Conservation (phyloP, 1,140 invertebrate genomes). For the Argopecten irradians region DNA sequence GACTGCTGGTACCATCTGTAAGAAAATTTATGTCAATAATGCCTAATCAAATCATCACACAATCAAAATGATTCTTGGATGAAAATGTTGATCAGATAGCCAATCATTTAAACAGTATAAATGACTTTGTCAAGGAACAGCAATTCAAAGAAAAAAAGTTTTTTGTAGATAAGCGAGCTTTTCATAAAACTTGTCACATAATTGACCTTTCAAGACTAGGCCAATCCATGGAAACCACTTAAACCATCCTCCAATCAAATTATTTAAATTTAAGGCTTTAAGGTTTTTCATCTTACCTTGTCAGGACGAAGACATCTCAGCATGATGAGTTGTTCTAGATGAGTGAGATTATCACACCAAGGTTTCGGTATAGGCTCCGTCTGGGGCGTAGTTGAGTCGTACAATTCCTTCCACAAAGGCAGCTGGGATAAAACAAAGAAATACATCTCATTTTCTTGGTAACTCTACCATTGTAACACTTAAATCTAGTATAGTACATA, state of each 20-base stretch:
- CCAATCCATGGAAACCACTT: neutral
- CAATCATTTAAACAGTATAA: too few relatives aligned
- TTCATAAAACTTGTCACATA: too few relatives aligned
- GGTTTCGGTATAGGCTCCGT: constrained; percentile 65
- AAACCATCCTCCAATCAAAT: constrained; percentile 6
- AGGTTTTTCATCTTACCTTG: constrained; percentile 66
- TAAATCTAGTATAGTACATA: neutral
- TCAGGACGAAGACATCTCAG: constrained; percentile 75
- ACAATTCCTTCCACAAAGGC: constrained; percentile 72
- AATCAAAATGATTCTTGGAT: too few relatives aligned
- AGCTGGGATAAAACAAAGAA: constrained; percentile 61
- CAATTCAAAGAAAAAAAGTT: neutral
- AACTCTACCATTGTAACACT: neutral
- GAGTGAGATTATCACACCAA: constrained; percentile 64
- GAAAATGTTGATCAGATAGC: too few relatives aligned
- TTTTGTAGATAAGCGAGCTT: too few relatives aligned
- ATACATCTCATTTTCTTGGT: neutral
- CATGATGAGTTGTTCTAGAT: constrained; percentile 72
- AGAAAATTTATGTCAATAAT: neutral
- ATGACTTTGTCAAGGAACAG: neutral
- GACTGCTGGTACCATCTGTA: constrained; percentile 75
- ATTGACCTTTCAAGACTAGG: too few relatives aligned
- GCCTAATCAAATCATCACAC: too few relatives aligned
- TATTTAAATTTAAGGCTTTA: neutral
- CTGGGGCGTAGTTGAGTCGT: constrained; percentile 69